Evolutionary conservation across 1,140 invertebrate genomes (phyloP).

Genomic region (Drosophila sturtevanti): DNA sequence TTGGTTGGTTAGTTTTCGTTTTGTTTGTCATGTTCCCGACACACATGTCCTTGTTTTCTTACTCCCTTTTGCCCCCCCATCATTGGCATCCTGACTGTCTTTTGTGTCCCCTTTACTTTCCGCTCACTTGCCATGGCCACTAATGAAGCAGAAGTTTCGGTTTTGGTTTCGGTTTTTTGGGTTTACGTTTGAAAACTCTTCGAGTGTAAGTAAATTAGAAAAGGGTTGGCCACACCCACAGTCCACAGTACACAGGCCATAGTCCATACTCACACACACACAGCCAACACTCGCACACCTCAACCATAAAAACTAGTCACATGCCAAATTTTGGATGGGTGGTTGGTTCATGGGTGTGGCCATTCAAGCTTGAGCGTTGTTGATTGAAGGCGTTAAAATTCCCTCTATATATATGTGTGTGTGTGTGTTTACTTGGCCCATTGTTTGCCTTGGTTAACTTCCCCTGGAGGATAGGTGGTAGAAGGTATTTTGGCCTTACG

Average conservation of each 20-base stretch:
- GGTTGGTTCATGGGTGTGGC: background rate
- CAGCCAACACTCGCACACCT: background rate
- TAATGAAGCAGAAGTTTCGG: constrained; percentile 59
- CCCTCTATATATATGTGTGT: background rate
- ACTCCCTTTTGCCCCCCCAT: too few species aligned
- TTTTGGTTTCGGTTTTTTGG: constrained; percentile 13
- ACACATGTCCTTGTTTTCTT: background rate
- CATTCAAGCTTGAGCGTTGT: constrained; percentile 5
- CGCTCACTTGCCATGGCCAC: constrained; percentile 23
- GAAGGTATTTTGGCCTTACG: constrained; percentile 22
- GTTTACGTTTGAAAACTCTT: constrained; percentile 38
- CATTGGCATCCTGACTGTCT: constrained; percentile 14
- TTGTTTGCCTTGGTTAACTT: constrained; percentile 37
- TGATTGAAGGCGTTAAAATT: constrained; percentile 50
- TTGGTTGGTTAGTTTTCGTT: constrained; percentile 1
- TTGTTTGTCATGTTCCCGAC: background rate
- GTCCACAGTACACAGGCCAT: too few species aligned
- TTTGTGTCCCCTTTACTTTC: background rate
- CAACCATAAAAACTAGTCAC: constrained; percentile 44
- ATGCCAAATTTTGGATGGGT: constrained; percentile 2
- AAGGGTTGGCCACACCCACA: constrained; percentile 39
- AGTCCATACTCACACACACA: background rate
- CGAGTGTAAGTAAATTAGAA: constrained; percentile 66
- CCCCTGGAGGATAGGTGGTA: background rate
- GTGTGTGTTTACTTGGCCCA: constrained; percentile 1